Evolutionary conservation across 2,113 vertebrate species (phyloP), one percentile per base, ranked within the genome.

Genomic region (Pipra filicauda): DNA sequence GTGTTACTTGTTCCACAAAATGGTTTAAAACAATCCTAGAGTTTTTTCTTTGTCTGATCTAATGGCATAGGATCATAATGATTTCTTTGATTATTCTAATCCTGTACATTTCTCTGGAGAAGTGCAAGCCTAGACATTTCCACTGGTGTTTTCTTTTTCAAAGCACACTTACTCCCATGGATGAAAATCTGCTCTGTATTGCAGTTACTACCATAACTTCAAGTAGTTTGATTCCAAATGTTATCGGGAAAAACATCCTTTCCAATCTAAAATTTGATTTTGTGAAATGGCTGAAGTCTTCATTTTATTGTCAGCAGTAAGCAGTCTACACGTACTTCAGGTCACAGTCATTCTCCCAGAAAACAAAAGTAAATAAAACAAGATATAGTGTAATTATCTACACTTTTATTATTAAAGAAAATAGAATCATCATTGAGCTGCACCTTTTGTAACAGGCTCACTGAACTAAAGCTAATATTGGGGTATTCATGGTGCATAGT

Each of bases 11-110:
- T 52, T 85, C n/a, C 21, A 48, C 20, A 48, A 59, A 88, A 41
- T 54, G 49, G 19, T 46, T 83, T 31, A 39, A 62, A 90, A 67
- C 41, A 16, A 24, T 26, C 33, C 15, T 15, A 8, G 51, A 18
- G 5, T 2, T 77, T 70, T 85, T 89, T 46, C 21, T 76, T 77
- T 0, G 4, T 44, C 24, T 88, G 17, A 71, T 77, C 66, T 67
- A 72, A 59, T 10, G 13, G n/a, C 17, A 18, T 8, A 67, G 9
- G 22, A 24, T 70, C 4, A 9, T 17, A 24, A 55, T 0, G 2
- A 54, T 74, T 88, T 90, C 44, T 64, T 74, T 71, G 15, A 23
- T 66, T 37, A 35, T 85, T 48, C 22, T 49, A 33, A 22, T 54
- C 24, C 7, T 55, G 24, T 67, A 15, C 3, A 31, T 73, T 74